These are phyloP conservation scores for Homarus americanus DNA, from an alignment of 1,140 invertebrate species.

Conservation along the genomic window DNA sequence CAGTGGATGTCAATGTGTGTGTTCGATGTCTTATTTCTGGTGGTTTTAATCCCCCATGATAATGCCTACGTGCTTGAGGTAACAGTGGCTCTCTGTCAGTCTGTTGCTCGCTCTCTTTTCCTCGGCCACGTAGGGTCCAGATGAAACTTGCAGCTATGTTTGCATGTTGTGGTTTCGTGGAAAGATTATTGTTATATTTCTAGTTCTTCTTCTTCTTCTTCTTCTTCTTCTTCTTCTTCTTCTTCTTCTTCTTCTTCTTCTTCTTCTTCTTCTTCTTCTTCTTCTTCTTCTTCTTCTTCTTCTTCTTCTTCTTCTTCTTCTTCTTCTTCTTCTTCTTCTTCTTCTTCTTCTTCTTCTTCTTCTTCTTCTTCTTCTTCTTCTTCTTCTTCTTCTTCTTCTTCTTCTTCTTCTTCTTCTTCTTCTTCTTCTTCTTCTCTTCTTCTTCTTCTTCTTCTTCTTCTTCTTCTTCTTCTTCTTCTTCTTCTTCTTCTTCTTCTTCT, in stretches of 20 bases:
- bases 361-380: too few species aligned
- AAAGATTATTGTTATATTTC: neutral
- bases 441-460: neutral
- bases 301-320: neutral
- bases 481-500: neutral
- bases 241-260: neutral
- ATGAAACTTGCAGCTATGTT: neutral
- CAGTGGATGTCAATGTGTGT: neutral
- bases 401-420: neutral
- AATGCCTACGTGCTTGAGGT: neutral
- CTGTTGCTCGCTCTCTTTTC: neutral
- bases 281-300: neutral
- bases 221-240: neutral
- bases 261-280: neutral
- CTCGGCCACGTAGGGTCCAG: neutral
- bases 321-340: neutral
- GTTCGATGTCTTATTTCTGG: neutral
- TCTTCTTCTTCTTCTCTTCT: neutral
- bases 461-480: too few species aligned
- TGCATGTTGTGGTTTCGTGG: neutral
- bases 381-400: too few species aligned
- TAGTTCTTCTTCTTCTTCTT: neutral
- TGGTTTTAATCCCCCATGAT: neutral
- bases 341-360: too few species aligned
- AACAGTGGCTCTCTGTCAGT: neutral